Percentiles rank a stretch among this genome's conserved stretches.
Conservation (phyloP, 1,140 invertebrate species). For the Penaeus chinensis region DNA sequence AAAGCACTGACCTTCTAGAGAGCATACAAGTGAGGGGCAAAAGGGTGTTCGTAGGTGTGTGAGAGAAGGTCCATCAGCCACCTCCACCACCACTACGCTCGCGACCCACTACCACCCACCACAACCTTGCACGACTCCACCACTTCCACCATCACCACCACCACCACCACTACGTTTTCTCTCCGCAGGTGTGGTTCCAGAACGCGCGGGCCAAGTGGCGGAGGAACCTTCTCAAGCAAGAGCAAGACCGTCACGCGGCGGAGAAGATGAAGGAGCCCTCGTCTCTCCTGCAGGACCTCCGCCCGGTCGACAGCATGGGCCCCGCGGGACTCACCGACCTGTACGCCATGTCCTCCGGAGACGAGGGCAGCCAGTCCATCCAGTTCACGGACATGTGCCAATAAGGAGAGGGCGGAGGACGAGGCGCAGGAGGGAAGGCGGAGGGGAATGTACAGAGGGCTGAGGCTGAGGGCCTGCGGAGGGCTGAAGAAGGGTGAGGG, state of each 20-base stretch:
- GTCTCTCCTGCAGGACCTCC: slow-evolving; percentile 35
- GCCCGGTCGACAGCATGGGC: slow-evolving; percentile 49
- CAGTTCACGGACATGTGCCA: slow-evolving; percentile 58
- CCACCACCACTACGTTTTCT: slow-evolving; percentile 62
- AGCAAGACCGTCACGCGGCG: slow-evolving; percentile 53
- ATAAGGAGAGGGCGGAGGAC: neutral
- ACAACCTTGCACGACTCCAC: neutral
- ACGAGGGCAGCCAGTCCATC: slow-evolving; percentile 51
- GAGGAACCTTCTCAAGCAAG: slow-evolving; percentile 69
- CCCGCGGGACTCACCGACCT: slow-evolving; percentile 51
- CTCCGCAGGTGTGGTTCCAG: slow-evolving; percentile 96
- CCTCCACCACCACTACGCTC: slow-evolving; percentile 1
- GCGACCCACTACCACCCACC: slow-evolving; percentile 9
- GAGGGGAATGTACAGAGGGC: neutral
- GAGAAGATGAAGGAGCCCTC: slow-evolving; percentile 56
- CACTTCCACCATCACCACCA: neutral
- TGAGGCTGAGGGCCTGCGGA: neutral
- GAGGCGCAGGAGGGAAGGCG: neutral
- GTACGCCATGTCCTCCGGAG: slow-evolving; percentile 56
- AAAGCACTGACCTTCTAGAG: neutral
- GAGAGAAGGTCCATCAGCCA: slow-evolving; percentile 27
- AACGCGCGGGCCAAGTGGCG: slow-evolving; percentile 98
- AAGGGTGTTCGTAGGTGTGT: too few relatives aligned
- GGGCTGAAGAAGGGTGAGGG: neutral
- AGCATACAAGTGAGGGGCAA: too few relatives aligned